These are phyloP conservation scores for Acrocyrtus sp. DNA, from an alignment of 2,888 invertebrate species.

Conservation along the genomic window DNA sequence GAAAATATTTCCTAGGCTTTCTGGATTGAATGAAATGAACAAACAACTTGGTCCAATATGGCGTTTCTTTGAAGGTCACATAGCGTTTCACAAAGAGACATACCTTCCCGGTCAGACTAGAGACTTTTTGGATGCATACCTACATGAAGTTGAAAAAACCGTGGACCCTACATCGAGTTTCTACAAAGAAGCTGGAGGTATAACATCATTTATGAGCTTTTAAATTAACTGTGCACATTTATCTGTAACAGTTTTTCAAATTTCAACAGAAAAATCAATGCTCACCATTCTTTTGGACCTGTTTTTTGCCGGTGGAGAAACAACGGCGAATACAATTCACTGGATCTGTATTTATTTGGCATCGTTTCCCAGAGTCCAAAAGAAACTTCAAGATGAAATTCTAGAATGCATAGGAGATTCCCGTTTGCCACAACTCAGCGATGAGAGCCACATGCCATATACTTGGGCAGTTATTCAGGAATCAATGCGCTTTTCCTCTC, in stretches of 20 bases:
- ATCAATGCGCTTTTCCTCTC: slow-evolving; percentile 22
- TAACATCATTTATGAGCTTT: no score
- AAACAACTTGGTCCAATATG: slow-evolving; percentile 36
- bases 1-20: slow-evolving; percentile 50
- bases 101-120: slow-evolving; percentile 25
- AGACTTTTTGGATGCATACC: slow-evolving; percentile 49
- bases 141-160: slow-evolving; percentile 46
- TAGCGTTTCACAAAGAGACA: slow-evolving; percentile 31
- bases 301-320: slow-evolving; percentile 89
- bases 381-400: slow-evolving; percentile 80
- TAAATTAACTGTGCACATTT: not conserved
- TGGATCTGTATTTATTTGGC: slow-evolving; percentile 81
- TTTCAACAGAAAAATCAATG: slow-evolving; percentile 74
- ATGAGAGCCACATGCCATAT: slow-evolving; percentile 65
- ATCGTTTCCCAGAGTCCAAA: slow-evolving; percentile 79
- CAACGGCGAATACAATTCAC: slow-evolving; percentile 81
- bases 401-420: slow-evolving; percentile 78
- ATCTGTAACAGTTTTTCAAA: not conserved
- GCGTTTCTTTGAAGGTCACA: slow-evolving; percentile 30
- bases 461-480: slow-evolving; percentile 45
- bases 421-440: slow-evolving; percentile 76
- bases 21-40: slow-evolving; percentile 42
- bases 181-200: slow-evolving; percentile 48
- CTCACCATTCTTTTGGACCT: slow-evolving; percentile 84
- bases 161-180: slow-evolving; percentile 50